Evolutionary conservation across 2,888 invertebrate genomes (phyloP).

Genomic region (Caradrina kadenii): DNA sequence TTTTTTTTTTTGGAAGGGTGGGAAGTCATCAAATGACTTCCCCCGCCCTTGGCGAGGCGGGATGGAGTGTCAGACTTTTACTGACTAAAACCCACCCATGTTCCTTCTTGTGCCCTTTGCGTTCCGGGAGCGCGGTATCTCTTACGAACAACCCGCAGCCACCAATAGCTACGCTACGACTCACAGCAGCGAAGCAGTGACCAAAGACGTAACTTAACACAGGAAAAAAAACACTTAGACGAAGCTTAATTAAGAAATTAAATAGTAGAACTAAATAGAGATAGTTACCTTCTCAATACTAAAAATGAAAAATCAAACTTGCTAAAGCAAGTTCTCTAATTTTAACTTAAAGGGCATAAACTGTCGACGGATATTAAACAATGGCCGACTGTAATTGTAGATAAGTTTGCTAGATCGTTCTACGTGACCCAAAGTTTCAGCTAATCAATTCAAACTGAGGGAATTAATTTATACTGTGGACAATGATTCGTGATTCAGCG

Average conservation of each 20-base stretch:
- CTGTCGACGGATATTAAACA: slow-evolving; percentile 55
- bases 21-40: no score
- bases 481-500: slow-evolving; percentile 38
- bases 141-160: no score
- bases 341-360: slow-evolving; percentile 46
- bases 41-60: no score
- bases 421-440: slow-evolving; percentile 58
- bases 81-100: no score
- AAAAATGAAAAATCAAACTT: slow-evolving; percentile 20
- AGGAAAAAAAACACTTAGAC: no score
- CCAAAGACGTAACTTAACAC: no score
- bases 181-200: no score
- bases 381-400: slow-evolving; percentile 53
- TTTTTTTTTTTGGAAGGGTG: no score
- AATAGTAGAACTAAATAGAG: not conserved
- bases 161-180: no score
- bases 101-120: no score
- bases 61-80: no score
- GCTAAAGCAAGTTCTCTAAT: slow-evolving; percentile 36
- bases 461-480: slow-evolving; percentile 55
- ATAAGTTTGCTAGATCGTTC: slow-evolving; percentile 44
- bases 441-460: slow-evolving; percentile 59
- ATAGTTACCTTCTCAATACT: slow-evolving; percentile 17
- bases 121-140: no score
- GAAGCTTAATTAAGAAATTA: slow-evolving; percentile 4